Conservation (phyloP, 2,113 vertebrate genomes). For the Sarotherodon lohbergeri region DNA sequence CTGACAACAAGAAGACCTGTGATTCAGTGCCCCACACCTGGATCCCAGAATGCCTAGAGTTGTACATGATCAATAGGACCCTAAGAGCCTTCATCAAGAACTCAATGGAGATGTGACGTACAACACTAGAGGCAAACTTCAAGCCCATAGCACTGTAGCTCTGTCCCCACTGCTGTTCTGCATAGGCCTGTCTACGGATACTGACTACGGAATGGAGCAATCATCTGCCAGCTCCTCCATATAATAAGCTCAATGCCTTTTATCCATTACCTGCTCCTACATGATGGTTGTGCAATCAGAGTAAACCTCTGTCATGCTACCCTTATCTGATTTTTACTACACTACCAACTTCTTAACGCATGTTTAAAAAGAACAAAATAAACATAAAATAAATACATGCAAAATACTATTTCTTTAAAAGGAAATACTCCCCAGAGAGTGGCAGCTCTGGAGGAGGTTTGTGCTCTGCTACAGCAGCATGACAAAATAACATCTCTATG, state of each 20-base stretch:
- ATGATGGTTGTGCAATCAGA: neutral
- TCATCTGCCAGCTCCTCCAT: neutral
- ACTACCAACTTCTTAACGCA: neutral
- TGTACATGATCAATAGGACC: neutral
- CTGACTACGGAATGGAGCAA: fast-evolving
- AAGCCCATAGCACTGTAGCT: neutral
- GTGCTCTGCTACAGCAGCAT: neutral
- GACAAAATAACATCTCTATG: neutral
- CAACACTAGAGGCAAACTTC: neutral
- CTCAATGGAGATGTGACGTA: neutral
- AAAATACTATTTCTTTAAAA: neutral
- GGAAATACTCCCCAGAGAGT: neutral
- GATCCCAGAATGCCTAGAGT: neutral
- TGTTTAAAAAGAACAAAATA: neutral
- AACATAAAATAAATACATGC: neutral
- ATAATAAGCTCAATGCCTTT: neutral
- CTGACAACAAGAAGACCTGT: neutral
- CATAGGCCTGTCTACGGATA: fast-evolving
- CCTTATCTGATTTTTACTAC: neutral
- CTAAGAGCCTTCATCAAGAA: neutral
- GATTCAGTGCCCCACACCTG: neutral
- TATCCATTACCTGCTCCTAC: neutral
- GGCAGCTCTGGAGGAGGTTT: neutral
- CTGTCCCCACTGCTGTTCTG: neutral
- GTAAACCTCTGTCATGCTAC: neutral